phyloP scores from a whole-genome alignment of 2,797 vertebrate genomes.

The Lophotriccus pileatus region DNA sequence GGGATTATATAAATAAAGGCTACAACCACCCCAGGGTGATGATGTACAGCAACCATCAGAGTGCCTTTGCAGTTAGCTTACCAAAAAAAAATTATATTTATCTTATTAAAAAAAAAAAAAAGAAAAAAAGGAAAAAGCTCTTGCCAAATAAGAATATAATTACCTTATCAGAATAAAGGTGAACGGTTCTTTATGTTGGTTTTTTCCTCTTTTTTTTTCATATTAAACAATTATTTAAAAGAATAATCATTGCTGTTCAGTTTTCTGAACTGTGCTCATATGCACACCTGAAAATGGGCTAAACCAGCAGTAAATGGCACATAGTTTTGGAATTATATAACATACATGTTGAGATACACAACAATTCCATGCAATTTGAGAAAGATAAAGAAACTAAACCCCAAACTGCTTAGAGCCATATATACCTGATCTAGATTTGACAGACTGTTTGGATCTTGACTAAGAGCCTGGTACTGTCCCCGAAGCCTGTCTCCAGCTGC shows the following conservation, averaged over 20 bases:
- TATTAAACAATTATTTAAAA: background rate
- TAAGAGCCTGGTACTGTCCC: constrained; percentile 94
- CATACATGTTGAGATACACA: background rate
- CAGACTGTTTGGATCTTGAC: constrained; percentile 95
- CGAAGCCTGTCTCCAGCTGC: constrained; percentile 94
- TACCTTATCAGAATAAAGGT: background rate
- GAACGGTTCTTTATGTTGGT: background rate
- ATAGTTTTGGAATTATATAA: background rate
- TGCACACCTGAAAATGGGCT: background rate
- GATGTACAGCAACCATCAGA: background rate
- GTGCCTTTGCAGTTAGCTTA: background rate
- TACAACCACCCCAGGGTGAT: background rate
- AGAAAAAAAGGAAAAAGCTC: background rate
- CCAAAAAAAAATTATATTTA: background rate
- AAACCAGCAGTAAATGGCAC: background rate
- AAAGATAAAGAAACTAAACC: background rate
- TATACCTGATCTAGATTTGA: constrained; percentile 96
- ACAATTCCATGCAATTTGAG: background rate
- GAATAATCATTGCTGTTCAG: background rate
- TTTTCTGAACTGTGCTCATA: background rate
- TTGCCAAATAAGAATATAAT: background rate
- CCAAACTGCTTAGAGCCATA: background rate
- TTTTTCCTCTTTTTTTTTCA: background rate
- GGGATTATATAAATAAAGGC: background rate
- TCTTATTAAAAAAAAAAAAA: background rate